Conservation (phyloP, 2,113 vertebrate genomes). For the Apistogramma diplotaenia region DNA sequence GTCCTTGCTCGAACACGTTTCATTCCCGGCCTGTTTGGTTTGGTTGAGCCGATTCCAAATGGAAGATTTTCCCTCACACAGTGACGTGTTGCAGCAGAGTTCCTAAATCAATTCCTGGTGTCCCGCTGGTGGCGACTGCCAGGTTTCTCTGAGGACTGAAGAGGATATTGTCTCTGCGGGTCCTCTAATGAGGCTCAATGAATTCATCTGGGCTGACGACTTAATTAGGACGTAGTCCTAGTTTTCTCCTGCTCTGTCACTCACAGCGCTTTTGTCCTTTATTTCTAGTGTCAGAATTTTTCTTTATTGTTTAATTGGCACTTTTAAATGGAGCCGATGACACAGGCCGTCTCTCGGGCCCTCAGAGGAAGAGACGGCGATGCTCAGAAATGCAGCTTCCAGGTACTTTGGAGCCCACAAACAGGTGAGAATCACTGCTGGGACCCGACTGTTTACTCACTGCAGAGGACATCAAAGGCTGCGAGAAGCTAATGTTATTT, state of each 20-base stretch:
- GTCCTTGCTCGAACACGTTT: not conserved
- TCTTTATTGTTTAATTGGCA: not conserved
- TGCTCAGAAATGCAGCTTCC: not conserved
- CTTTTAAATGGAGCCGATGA: not conserved
- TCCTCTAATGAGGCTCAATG: not conserved
- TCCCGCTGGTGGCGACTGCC: not conserved
- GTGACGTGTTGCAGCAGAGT: not conserved
- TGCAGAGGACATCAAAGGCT: constrained; percentile 41
- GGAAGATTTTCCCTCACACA: not conserved
- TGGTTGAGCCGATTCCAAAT: not conserved
- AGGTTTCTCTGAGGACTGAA: not conserved
- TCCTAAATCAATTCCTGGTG: not conserved
- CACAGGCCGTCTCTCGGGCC: not conserved
- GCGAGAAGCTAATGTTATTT: constrained; percentile 37
- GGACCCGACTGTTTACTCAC: constrained; percentile 34
- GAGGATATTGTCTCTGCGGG: not conserved
- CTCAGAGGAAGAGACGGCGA: not conserved
- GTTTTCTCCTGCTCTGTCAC: not conserved
- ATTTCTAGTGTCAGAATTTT: not conserved
- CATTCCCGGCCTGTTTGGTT: not conserved
- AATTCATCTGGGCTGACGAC: constrained; percentile 1
- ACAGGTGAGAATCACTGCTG: constrained; percentile 45
- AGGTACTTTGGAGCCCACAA: constrained; percentile 41
- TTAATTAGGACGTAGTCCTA: not conserved
- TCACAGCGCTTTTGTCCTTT: not conserved